Evolutionary conservation across 2,113 vertebrate species (phyloP).

Genomic region (Polypterus bichir): DNA sequence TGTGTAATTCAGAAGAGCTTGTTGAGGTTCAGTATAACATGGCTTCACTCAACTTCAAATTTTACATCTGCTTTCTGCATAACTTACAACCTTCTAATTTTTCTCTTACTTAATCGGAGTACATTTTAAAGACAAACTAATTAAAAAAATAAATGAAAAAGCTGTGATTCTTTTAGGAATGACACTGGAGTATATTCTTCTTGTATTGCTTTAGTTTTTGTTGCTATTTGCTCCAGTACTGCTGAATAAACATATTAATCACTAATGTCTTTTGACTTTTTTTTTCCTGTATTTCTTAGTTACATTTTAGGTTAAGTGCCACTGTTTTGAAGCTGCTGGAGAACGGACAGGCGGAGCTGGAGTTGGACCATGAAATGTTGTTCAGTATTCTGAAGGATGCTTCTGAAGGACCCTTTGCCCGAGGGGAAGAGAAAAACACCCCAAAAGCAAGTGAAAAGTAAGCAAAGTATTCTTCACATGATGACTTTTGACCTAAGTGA

Average conservation of each 20-base stretch:
- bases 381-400: slow-evolving; percentile 79
- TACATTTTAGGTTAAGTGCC: slow-evolving; percentile 83
- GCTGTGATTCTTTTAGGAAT: no score
- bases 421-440: slow-evolving; percentile 90
- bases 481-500: not conserved
- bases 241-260: no score
- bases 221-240: no score
- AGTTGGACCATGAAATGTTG: slow-evolving; percentile 67
- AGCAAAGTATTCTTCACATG: slow-evolving; percentile 26
- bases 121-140: no score
- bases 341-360: slow-evolving; percentile 44
- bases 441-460: slow-evolving; percentile 86
- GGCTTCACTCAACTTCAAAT: no score
- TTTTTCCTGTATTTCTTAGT: slow-evolving; percentile 37
- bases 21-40: no score
- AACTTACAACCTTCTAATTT: not conserved
- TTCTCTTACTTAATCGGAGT: no score
- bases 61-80: not conserved
- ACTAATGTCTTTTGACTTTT: not conserved
- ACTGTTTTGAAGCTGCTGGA: slow-evolving; percentile 88
- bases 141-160: no score
- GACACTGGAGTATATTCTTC: no score
- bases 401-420: slow-evolving; percentile 81
- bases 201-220: no score
- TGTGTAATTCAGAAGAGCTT: no score